Percentiles rank a stretch among this genome's conserved stretches.
Conservation (phyloP, 2,888 invertebrate genomes). For the Plutella xylostella region DNA sequence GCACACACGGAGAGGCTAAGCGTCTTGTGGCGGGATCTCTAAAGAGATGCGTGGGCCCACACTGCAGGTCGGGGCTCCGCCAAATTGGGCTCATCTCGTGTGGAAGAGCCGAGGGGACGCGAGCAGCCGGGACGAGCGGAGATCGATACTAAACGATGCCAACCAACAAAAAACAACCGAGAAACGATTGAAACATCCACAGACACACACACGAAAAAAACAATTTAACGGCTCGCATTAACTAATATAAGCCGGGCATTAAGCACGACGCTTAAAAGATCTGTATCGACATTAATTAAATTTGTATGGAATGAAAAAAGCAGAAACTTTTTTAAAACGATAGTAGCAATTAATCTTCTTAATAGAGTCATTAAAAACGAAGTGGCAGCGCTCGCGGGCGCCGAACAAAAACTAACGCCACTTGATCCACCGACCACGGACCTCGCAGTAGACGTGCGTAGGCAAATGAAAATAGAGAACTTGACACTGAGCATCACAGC, state of each 20-base stretch:
- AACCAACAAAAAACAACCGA: not conserved
- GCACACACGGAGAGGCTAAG: too few relatives aligned
- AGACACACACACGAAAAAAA: not conserved
- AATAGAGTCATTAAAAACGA: constrained; percentile 65
- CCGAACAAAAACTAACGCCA: constrained; percentile 23
- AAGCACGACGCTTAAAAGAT: constrained; percentile 27
- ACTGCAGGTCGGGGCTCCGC: constrained; percentile 31
- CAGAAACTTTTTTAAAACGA: constrained; percentile 46
- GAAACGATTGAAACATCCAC: not conserved
- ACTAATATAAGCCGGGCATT: constrained; percentile 3
- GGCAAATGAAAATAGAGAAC: constrained; percentile 36
- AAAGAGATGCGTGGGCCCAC: constrained; percentile 43
- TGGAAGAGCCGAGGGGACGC: constrained; percentile 32
- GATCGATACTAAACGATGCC: not conserved
- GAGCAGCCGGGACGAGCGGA: not conserved
- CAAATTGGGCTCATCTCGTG: constrained; percentile 45
- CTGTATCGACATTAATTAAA: constrained; percentile 60
- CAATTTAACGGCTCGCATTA: constrained; percentile 17
- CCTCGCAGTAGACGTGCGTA: constrained; percentile 28
- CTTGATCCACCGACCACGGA: constrained; percentile 21
- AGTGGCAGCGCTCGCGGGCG: constrained; percentile 44
- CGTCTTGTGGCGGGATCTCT: too few relatives aligned
- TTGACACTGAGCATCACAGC: constrained; percentile 21
- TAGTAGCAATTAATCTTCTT: constrained; percentile 61
- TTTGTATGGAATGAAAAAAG: constrained; percentile 54